Conservation (phyloP, 2,797 vertebrate species). For the Spatula versicolor region DNA sequence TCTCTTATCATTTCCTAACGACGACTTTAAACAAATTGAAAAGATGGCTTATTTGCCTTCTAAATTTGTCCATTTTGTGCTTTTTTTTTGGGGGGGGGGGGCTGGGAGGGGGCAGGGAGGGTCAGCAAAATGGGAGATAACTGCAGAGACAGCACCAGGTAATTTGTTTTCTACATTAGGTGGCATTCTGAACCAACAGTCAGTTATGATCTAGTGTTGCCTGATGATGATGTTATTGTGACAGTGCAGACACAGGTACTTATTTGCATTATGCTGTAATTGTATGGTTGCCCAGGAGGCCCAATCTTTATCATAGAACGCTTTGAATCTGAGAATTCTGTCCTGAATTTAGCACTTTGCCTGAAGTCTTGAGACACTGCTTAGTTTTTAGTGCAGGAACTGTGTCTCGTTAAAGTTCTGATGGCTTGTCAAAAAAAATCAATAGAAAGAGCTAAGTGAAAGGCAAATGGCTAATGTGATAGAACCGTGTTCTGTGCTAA, state of each 20-base stretch:
- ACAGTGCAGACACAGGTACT: not conserved
- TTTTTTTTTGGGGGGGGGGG: too few relatives aligned
- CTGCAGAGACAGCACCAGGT: not conserved
- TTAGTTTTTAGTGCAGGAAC: not conserved
- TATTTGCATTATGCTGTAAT: not conserved
- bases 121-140: not conserved
- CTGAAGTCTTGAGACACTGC: not conserved
- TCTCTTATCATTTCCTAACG: slow-evolving; percentile 10
- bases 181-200: not conserved
- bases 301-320: not conserved
- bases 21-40: not conserved
- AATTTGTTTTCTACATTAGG: not conserved
- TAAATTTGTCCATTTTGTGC: too few relatives aligned
- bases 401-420: not conserved
- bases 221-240: not conserved
- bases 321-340: not conserved
- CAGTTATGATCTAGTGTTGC: not conserved
- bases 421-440: not conserved
- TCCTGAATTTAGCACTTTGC: not conserved
- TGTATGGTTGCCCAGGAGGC: not conserved
- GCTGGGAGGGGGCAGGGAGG: too few relatives aligned
- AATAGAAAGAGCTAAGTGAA: not conserved
- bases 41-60: too few relatives aligned
- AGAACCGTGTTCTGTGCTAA: not conserved
- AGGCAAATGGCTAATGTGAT: not conserved